Conservation (phyloP, 2,797 vertebrate species). For the Lateolabrax maculatus region DNA sequence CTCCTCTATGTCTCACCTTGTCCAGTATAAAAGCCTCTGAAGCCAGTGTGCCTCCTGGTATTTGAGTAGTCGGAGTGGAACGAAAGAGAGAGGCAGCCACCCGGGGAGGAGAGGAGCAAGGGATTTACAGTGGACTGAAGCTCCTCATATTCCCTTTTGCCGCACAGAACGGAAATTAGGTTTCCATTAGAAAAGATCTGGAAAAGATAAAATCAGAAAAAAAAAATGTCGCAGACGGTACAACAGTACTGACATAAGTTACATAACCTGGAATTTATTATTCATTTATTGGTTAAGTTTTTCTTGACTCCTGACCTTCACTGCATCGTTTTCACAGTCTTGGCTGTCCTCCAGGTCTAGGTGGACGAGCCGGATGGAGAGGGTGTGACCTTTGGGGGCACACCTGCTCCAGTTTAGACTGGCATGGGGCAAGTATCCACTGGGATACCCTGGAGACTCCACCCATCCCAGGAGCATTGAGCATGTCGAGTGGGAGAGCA, state of each 20-base stretch:
- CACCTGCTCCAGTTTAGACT: slow-evolving; percentile 88
- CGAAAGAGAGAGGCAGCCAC: slow-evolving; percentile 84
- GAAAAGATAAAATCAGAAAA: neutral
- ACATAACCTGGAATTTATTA: neutral
- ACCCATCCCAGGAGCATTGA: slow-evolving; percentile 79
- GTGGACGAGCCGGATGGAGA: slow-evolving; percentile 90
- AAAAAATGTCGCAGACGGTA: neutral
- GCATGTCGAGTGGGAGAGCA: slow-evolving; percentile 50
- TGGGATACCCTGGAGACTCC: slow-evolving; percentile 91
- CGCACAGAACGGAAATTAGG: slow-evolving; percentile 85
- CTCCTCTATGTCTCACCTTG: slow-evolving; percentile 83
- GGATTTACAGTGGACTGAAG: slow-evolving; percentile 80
- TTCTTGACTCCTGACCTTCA: slow-evolving; percentile 85
- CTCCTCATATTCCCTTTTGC: slow-evolving; percentile 73
- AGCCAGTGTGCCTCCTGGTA: slow-evolving; percentile 89
- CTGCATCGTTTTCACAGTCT: slow-evolving; percentile 89
- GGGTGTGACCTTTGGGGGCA: slow-evolving; percentile 87
- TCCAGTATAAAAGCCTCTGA: slow-evolving; percentile 90
- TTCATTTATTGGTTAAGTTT: fast-evolving
- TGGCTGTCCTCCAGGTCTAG: slow-evolving; percentile 92
- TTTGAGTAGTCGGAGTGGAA: slow-evolving; percentile 95
- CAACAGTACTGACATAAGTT: neutral
- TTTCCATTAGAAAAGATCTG: slow-evolving; percentile 77
- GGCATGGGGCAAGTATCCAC: slow-evolving; percentile 85
- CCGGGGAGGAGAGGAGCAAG: slow-evolving; percentile 77